Evolutionary conservation across 2,113 vertebrate genomes (phyloP).

Genomic region (Tonatia bakeri): DNA sequence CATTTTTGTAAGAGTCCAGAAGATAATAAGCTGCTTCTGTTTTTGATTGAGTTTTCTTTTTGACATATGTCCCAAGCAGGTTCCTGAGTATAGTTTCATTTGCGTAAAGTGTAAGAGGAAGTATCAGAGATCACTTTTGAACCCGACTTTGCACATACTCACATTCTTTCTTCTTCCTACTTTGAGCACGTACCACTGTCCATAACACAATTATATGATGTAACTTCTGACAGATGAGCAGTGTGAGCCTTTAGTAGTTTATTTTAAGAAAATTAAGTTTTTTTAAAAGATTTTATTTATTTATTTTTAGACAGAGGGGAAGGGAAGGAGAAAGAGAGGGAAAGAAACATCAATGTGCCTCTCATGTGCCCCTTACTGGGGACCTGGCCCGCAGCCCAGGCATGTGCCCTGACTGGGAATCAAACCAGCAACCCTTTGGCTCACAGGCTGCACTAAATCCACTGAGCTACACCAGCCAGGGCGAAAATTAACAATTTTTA

Average conservation of each 20-base stretch:
- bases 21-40: neutral
- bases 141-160: neutral
- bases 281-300: too few relatives aligned
- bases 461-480: too few relatives aligned
- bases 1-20: neutral
- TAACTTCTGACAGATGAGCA: neutral
- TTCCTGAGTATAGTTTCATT: neutral
- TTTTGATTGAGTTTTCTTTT: neutral
- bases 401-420: too few relatives aligned
- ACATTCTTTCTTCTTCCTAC: neutral
- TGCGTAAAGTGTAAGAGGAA: neutral
- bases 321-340: too few relatives aligned
- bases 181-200: neutral
- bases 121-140: neutral
- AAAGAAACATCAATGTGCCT: too few relatives aligned
- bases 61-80: neutral
- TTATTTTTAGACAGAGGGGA: too few relatives aligned
- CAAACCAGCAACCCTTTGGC: too few relatives aligned
- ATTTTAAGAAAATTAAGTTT: neutral
- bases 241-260: neutral
- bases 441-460: too few relatives aligned
- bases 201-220: too few relatives aligned
- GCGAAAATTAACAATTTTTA: neutral
- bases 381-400: too few relatives aligned
- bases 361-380: too few relatives aligned